A percentile compares a stretch with the other conserved stretches of the same genome.
phyloP scores from a whole-genome alignment of 2,888 invertebrate species.

The Tenthredo mesomela region DNA sequence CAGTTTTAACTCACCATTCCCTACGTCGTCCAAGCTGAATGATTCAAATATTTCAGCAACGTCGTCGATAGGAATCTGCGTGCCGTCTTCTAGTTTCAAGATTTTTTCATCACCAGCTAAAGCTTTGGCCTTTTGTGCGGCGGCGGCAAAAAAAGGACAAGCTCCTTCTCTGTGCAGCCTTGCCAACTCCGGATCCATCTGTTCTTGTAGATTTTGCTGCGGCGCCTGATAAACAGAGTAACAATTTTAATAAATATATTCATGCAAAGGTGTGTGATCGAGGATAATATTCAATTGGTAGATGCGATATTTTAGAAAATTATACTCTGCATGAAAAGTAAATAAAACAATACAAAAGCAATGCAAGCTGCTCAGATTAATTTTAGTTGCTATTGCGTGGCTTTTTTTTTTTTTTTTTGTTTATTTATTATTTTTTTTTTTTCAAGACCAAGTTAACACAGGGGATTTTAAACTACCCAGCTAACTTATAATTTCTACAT shows the following conservation, averaged over 20 bases:
- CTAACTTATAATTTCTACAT: neutral
- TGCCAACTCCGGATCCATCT: conserved; percentile 68
- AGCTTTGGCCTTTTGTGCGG: conserved; percentile 68
- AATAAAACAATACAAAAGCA: conserved; percentile 15
- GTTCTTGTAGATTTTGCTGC: conserved; percentile 66
- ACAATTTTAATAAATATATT: neutral
- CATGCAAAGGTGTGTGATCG: neutral
- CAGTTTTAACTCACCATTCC: conserved; percentile 74
- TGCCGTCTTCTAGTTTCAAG: conserved; percentile 72
- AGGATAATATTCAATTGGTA: neutral
- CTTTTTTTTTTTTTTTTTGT: neutral
- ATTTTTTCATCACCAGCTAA: conserved; percentile 67
- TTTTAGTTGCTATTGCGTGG: conserved; percentile 46
- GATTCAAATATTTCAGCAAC: conserved; percentile 78
- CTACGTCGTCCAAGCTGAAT: conserved; percentile 79
- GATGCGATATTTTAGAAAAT: neutral
- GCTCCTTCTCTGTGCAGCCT: conserved; percentile 70
- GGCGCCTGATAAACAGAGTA: conserved; percentile 61
- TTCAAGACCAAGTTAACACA: neutral
- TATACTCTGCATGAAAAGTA: neutral
- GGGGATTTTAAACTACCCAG: neutral
- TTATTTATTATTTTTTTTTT: too few relatives aligned
- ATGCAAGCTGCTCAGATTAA: conserved; percentile 40
- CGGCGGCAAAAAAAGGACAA: conserved; percentile 71
- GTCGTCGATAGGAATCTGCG: conserved; percentile 74